phyloP scores from a whole-genome alignment of 2,797 vertebrate species.

The Limnodromus scolopaceus region DNA sequence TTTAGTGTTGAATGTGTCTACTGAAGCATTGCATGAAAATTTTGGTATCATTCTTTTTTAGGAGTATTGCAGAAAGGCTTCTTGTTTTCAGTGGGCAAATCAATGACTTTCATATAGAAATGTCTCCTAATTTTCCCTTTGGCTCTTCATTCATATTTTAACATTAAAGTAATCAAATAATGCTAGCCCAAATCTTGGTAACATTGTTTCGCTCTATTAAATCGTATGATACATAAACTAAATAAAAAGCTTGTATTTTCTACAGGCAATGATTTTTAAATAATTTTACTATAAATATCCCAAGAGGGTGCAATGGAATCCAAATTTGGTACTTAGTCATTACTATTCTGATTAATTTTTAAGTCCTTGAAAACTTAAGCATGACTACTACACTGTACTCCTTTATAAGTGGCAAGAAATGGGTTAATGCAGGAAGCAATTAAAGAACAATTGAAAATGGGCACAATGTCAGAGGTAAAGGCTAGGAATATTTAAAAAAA shows the following conservation, averaged over 20 bases:
- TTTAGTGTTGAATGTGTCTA: background rate
- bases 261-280: background rate
- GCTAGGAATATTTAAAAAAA: background rate
- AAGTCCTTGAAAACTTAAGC: background rate
- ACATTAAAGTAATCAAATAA: background rate
- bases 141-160: background rate
- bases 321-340: background rate
- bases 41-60: background rate
- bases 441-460: background rate
- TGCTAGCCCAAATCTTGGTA: background rate
- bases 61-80: background rate
- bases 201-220: background rate
- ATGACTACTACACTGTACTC: background rate
- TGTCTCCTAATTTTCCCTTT: background rate
- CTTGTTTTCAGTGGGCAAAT: background rate
- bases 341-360: background rate
- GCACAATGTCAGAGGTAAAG: background rate
- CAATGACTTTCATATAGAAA: background rate
- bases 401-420: background rate
- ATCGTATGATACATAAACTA: background rate
- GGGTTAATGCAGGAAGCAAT: background rate
- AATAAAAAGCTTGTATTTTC: background rate
- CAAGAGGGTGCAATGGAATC: background rate
- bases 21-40: background rate
- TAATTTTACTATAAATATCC: background rate